phyloP scores from a whole-genome alignment of 1,140 invertebrate genomes.

The Habropoda laboriosa region DNA sequence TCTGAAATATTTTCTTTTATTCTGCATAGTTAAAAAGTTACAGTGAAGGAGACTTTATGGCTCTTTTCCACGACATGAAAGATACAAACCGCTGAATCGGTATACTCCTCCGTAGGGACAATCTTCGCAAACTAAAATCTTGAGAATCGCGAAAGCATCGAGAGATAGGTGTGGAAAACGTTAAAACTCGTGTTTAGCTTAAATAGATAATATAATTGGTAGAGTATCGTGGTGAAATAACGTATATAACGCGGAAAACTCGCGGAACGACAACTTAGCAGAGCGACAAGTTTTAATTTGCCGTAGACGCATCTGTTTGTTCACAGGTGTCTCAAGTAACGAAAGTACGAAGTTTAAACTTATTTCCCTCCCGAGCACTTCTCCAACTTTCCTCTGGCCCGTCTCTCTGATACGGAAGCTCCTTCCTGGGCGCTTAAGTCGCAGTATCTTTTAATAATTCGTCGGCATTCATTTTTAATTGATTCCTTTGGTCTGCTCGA shows the following conservation, averaged over 20 bases:
- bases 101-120: too few relatives aligned
- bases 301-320: slow-evolving; percentile 47
- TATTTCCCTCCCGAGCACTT: slow-evolving; percentile 31
- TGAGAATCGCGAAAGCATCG: neutral
- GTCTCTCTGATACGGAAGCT: slow-evolving; percentile 41
- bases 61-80: too few relatives aligned
- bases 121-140: too few relatives aligned
- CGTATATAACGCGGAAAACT: neutral
- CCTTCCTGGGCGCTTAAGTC: slow-evolving; percentile 21
- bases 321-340: slow-evolving; percentile 46
- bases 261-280: slow-evolving; percentile 9
- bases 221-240: neutral
- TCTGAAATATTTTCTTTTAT: too few relatives aligned
- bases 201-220: neutral
- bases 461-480: slow-evolving; percentile 54
- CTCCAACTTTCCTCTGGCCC: neutral
- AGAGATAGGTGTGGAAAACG: neutral
- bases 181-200: slow-evolving; percentile 13
- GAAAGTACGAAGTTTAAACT: slow-evolving; percentile 48
- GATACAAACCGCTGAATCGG: too few relatives aligned
- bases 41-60: too few relatives aligned
- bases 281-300: slow-evolving; percentile 51
- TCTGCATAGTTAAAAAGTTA: too few relatives aligned
- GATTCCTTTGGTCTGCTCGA: slow-evolving; percentile 38
- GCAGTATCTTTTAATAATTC: slow-evolving; percentile 52